Conservation (phyloP, 2,113 vertebrate species). For the Illadopsis cleaveri region DNA sequence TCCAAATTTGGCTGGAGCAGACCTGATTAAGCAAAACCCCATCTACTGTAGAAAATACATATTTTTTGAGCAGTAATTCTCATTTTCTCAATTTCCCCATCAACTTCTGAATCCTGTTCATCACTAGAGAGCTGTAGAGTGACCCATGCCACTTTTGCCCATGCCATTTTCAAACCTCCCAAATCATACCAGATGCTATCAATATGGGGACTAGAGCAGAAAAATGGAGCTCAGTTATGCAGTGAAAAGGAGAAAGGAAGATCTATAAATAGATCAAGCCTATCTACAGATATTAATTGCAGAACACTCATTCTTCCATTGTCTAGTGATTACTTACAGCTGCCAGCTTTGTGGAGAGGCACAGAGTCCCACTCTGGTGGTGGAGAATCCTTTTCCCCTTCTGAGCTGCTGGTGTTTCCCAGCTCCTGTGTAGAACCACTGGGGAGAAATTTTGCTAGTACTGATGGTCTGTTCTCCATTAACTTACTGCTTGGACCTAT, state of each 20-base stretch:
- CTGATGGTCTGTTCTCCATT: constrained; percentile 83
- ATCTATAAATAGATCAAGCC: neutral
- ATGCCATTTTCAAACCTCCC: neutral
- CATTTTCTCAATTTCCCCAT: neutral
- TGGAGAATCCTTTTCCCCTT: constrained; percentile 94
- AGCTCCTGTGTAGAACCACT: constrained; percentile 81
- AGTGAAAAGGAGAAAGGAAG: neutral
- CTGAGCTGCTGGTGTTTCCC: constrained; percentile 94
- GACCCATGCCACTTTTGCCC: neutral
- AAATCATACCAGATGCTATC: neutral
- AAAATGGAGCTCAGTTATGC: neutral
- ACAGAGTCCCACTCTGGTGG: constrained; percentile 93
- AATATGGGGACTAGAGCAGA: neutral
- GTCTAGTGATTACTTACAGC: constrained; percentile 79
- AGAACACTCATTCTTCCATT: neutral
- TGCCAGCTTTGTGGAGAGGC: constrained; percentile 83
- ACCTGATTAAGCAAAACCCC: neutral
- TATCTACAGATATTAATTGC: neutral
- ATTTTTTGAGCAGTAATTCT: neutral
- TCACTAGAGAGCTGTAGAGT: neutral
- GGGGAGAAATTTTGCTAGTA: constrained; percentile 83
- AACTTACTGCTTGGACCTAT: constrained; percentile 78
- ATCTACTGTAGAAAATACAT: neutral
- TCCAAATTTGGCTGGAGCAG: neutral
- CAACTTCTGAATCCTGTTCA: neutral